Conservation (phyloP, 2,113 vertebrate genomes). For the Heteronetta atricapilla region DNA sequence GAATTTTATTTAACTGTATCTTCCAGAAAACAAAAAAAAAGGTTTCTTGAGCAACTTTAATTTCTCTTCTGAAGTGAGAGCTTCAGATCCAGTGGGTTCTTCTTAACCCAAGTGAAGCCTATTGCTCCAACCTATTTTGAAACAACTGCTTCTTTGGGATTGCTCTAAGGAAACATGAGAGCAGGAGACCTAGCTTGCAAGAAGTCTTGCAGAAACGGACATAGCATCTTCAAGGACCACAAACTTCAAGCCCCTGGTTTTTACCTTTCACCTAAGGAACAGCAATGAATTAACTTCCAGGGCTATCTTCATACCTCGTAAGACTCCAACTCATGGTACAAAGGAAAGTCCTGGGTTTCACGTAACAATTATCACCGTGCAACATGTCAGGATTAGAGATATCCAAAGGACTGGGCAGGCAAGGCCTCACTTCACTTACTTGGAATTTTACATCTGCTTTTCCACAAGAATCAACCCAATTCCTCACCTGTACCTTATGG, state of each 20-base stretch:
- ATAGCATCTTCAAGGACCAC: not conserved
- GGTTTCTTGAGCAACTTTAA: not conserved
- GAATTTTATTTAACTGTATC: not conserved
- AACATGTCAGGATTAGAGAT: not conserved
- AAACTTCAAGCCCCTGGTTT: not conserved
- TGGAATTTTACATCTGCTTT: not conserved
- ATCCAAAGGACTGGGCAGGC: not conserved
- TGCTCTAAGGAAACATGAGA: not conserved
- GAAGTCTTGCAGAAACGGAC: not conserved
- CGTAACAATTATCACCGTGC: not conserved
- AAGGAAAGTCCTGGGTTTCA: not conserved
- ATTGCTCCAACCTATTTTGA: slow-evolving; percentile 56
- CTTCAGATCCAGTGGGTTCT: slow-evolving; percentile 51
- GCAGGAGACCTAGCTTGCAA: not conserved
- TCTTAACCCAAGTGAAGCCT: slow-evolving; percentile 55
- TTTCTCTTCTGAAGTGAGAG: slow-evolving; percentile 23
- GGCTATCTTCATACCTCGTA: not conserved
- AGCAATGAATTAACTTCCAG: rapidly evolving
- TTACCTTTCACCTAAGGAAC: not conserved
- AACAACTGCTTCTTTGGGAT: slow-evolving; percentile 38
- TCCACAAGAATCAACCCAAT: not conserved
- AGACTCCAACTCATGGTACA: not conserved
- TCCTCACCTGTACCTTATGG: not conserved
- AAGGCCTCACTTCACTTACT: not conserved
- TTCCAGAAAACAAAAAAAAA: not conserved